Evolutionary conservation across 2,888 invertebrate genomes (phyloP).

Genomic region (Melanchra persicariae): DNA sequence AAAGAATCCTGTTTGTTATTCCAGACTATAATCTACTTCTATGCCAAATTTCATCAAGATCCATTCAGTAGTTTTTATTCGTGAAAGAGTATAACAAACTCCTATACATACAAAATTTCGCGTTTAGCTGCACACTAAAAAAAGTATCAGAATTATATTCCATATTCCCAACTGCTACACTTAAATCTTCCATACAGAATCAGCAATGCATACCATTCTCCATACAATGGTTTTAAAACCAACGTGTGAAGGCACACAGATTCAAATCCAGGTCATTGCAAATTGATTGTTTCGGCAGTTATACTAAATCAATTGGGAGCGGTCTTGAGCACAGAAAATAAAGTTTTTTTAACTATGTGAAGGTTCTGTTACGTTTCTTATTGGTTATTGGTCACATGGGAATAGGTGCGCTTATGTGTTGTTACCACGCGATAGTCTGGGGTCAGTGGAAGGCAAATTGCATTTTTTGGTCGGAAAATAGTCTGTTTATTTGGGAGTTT

Average conservation of each 20-base stretch:
- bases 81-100: too few relatives aligned
- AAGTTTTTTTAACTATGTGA: conserved; percentile 52
- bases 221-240: neutral
- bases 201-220: conserved; percentile 12
- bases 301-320: conserved; percentile 41
- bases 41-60: too few relatives aligned
- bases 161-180: neutral
- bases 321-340: conserved; percentile 27
- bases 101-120: too few relatives aligned
- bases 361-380: conserved; percentile 45
- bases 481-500: neutral
- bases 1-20: too few relatives aligned
- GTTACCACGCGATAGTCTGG: conserved; percentile 29
- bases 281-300: conserved; percentile 61
- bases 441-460: conserved; percentile 4
- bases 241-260: conserved; percentile 2
- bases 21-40: too few relatives aligned
- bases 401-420: conserved; percentile 26
- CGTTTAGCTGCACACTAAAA: too few relatives aligned
- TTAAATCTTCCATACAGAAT: neutral
- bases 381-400: conserved; percentile 36
- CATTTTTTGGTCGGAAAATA: neutral
- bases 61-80: too few relatives aligned
- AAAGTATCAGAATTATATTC: too few relatives aligned
- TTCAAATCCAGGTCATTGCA: conserved; percentile 46